A percentile compares a stretch with the other conserved stretches of the same genome.
Conservation (phyloP, 1,140 invertebrate species). For the Archivesica marissinica region DNA sequence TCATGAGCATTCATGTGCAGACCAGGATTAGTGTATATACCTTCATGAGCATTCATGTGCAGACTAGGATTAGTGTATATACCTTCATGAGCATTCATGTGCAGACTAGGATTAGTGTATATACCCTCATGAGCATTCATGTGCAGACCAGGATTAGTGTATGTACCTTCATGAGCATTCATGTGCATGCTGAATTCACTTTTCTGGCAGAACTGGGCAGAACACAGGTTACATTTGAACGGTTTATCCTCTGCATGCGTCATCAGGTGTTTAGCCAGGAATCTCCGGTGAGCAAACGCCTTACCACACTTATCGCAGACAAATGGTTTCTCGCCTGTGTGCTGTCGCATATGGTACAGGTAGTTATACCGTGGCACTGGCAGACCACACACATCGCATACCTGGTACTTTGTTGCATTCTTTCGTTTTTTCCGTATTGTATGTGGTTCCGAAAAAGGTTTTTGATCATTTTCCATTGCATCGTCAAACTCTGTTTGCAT, state of each 20-base stretch:
- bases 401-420: conserved; percentile 22
- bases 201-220: conserved; percentile 54
- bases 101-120: no score
- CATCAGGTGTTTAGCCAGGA: conserved; percentile 46
- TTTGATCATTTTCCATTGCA: background rate
- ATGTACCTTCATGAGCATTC: conserved; percentile 43
- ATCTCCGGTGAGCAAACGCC: conserved; percentile 65
- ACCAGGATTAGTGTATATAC: no score
- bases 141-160: background rate
- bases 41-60: no score
- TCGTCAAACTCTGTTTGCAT: background rate
- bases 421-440: background rate
- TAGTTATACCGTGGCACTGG: conserved; percentile 25
- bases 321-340: conserved; percentile 78
- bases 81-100: no score
- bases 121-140: no score
- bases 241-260: conserved; percentile 53
- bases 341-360: conserved; percentile 65
- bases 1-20: no score
- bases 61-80: no score
- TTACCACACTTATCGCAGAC: conserved; percentile 78
- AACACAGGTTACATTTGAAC: conserved; percentile 42
- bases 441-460: background rate
- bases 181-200: conserved; percentile 57
- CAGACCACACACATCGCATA: conserved; percentile 49